Percentiles rank a stretch among this genome's conserved stretches.
Conservation (phyloP, 2,888 invertebrate species). For the Ariolimax columbianus region DNA sequence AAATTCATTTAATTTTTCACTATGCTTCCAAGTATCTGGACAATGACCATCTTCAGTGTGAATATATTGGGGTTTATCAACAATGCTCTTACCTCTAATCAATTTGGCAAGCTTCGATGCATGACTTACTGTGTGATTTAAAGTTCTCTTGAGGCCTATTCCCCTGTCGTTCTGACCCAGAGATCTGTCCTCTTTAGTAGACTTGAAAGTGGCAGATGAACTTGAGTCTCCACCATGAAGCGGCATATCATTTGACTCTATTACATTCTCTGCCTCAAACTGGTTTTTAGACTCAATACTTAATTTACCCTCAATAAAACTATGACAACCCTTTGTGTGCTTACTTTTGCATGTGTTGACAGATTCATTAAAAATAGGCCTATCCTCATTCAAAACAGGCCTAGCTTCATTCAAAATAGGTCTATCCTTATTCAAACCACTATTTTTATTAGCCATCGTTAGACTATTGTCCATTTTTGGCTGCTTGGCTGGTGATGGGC, state of each 20-base stretch:
- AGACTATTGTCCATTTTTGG: not conserved
- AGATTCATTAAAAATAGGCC: not conserved
- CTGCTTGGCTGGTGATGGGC: not conserved
- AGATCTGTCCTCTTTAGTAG: conserved; percentile 35
- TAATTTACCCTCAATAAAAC: not conserved
- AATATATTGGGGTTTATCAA: not conserved
- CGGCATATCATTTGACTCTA: not conserved
- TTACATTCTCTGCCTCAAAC: not conserved
- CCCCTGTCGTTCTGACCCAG: conserved; percentile 22
- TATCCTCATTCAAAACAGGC: no score
- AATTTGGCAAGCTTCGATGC: conserved; percentile 50
- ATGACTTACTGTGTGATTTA: conserved; percentile 16
- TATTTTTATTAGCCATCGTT: not conserved
- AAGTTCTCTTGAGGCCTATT: not conserved
- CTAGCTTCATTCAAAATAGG: not conserved
- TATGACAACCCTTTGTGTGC: not conserved
- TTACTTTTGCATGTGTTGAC: not conserved
- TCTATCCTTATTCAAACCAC: not conserved
- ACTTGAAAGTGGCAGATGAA: not conserved
- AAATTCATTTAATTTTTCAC: conserved; percentile 22
- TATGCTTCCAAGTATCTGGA: not conserved
- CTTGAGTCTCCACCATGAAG: not conserved
- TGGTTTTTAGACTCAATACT: not conserved
- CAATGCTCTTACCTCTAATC: conserved; percentile 35
- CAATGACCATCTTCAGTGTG: not conserved